A percentile compares a stretch with the other conserved stretches of the same genome.
Conservation (phyloP, 2,113 vertebrate genomes). For the Pterophyllum scalare region DNA sequence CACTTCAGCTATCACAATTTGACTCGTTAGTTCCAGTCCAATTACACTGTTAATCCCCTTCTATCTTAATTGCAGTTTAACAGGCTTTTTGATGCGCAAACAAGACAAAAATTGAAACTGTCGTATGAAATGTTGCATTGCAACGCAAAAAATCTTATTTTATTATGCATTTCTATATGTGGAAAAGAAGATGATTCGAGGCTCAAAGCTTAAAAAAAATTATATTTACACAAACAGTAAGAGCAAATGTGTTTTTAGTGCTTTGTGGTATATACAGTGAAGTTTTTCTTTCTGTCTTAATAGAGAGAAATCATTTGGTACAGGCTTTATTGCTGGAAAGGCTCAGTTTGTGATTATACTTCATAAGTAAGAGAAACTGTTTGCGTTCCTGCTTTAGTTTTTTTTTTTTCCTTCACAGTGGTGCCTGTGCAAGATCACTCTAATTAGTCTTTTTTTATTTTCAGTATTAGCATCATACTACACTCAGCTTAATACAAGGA, state of each 20-base stretch:
- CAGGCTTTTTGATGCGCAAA: neutral
- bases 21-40: neutral
- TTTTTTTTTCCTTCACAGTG: neutral
- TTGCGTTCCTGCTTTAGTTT: neutral
- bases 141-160: neutral
- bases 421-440: constrained; percentile 53
- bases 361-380: constrained; percentile 16
- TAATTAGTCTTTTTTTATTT: constrained; percentile 40
- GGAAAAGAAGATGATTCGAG: neutral
- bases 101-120: neutral
- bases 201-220: neutral
- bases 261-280: neutral
- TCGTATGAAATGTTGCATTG: neutral
- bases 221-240: neutral
- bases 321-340: neutral
- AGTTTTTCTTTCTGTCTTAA: neutral
- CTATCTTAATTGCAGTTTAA: neutral
- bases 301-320: neutral
- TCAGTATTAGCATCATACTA: constrained; percentile 25
- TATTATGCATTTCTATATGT: neutral
- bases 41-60: neutral
- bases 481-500: constrained; percentile 37
- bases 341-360: neutral
- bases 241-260: neutral
- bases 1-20: neutral